A percentile compares a stretch with the other conserved stretches of the same genome.
Evolutionary conservation across 64 coral and sea anemone species (phyloP).

Genomic region (Exaiptasia diaphana): DNA sequence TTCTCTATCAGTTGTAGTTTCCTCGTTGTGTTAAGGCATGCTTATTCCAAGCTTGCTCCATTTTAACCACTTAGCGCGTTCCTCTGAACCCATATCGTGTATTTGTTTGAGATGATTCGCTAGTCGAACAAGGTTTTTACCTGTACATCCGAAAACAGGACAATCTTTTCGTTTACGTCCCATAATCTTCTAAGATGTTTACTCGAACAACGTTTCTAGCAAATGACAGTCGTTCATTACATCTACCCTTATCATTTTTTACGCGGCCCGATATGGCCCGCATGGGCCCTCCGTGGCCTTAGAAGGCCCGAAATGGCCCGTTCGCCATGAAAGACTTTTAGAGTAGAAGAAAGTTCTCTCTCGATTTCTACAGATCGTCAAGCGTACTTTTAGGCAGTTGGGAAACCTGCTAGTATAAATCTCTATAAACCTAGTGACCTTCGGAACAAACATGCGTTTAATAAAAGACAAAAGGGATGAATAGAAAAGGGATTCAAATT

Average conservation of each 20-base stretch:
- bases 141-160: not conserved
- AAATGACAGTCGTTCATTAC: not conserved
- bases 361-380: too few species aligned
- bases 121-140: not conserved
- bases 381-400: too few species aligned
- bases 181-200: constrained; percentile 2
- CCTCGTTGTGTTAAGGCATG: not conserved
- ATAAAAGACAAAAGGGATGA: too few species aligned
- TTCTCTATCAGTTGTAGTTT: not conserved
- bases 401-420: too few species aligned
- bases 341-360: too few species aligned
- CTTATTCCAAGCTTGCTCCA: not conserved
- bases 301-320: not conserved
- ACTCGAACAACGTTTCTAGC: not conserved
- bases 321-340: not conserved
- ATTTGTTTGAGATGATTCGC: not conserved
- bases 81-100: not conserved
- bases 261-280: not conserved
- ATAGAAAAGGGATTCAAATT: too few species aligned
- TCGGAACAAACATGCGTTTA: too few species aligned
- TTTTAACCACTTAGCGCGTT: not conserved
- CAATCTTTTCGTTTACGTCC: not conserved
- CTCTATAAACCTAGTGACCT: too few species aligned
- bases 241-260: not conserved
- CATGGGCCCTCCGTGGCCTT: not conserved